Base-by-base conservation (phyloP, 2,113 vertebrate species). In the Aegypius monachus region DNA sequence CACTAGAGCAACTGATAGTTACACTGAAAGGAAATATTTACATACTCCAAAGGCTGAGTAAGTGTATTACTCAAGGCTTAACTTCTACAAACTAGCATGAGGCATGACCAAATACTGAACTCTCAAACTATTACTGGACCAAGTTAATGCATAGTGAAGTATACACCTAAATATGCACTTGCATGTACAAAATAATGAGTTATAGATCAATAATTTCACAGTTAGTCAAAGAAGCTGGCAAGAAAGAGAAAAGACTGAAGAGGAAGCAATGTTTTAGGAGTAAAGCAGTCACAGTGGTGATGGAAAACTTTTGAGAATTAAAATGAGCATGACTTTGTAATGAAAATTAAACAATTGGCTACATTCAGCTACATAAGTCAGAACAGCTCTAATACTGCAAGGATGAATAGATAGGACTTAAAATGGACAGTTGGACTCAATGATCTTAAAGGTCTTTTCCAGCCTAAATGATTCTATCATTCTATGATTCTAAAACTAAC, bases 1-100 rank as follows among this genome's bases (percentile, higher is more conserved):
- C 34, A 45, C 12, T 0, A 9, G 16, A 71, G 29, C 7, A 10
- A 67, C 47, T 66, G 53, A 67, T 13, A 31, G 12, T 74, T 72
- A 81, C 32, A 61, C 53, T n/a, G 36, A 81, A 78, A 13, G 18
- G 11, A 91, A 96, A 91, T 91, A 92, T 90, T 97, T 95, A 86
- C 83, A 61, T 86, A 56, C 31, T 84, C 36, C 34, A 45, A 45
- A 84, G 40, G 7, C 52, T 92, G 34, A 85, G 23, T 86, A 88
- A 88, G 17, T 26, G 5, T 32, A 59, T 88, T 92, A 59, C 47
- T 84, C 47, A 92, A 81, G 27, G 34, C 23, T 71, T 36, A 86
- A 65, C 12, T 43, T 68, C n/a, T 59, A 36, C 27, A 84, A 84
- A 78, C 40, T 38, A 73, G 10, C 36, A 59, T 13, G 31, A 80